Conservation (phyloP, 2,888 invertebrate species). For the Ichneumoninae sp. region DNA sequence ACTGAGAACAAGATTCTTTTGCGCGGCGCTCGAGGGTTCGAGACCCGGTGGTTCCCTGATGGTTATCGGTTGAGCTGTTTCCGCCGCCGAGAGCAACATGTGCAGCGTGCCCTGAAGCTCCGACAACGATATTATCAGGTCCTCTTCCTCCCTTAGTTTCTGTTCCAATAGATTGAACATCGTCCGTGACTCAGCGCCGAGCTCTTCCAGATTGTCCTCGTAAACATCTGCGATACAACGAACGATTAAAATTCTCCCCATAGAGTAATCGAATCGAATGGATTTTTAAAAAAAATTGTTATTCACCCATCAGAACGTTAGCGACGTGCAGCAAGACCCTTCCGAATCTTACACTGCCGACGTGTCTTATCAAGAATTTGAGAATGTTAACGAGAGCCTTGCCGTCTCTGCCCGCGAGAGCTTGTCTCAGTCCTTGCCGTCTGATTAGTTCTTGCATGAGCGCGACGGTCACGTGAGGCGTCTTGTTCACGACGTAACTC, state of each 20-base stretch:
- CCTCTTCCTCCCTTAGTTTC: constrained; percentile 88
- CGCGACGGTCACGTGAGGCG: constrained; percentile 91
- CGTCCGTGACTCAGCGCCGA: constrained; percentile 87
- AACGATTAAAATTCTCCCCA: constrained; percentile 1
- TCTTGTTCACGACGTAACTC: constrained; percentile 86
- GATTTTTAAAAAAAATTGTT: background rate
- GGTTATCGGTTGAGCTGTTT: constrained; percentile 69
- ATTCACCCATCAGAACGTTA: constrained; percentile 89
- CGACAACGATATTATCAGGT: constrained; percentile 87
- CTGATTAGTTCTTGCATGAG: constrained; percentile 95
- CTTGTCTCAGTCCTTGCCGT: constrained; percentile 91
- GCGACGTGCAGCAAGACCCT: constrained; percentile 90
- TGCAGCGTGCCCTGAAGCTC: constrained; percentile 90
- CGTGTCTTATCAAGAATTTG: constrained; percentile 90
- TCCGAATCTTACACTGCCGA: constrained; percentile 91
- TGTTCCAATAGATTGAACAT: constrained; percentile 87
- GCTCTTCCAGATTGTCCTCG: constrained; percentile 87
- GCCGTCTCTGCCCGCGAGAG: constrained; percentile 90
- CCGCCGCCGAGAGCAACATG: constrained; percentile 87
- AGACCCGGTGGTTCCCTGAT: constrained; percentile 73
- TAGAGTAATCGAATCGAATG: constrained; percentile 10
- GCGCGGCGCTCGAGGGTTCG: constrained; percentile 83
- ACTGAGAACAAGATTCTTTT: constrained; percentile 80
- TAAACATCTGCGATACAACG: constrained; percentile 86
- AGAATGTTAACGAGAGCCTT: constrained; percentile 88